These are phyloP conservation scores for Siphlonurus alternatus DNA, from an alignment of 2,888 invertebrate genomes.

Conservation along the genomic window DNA sequence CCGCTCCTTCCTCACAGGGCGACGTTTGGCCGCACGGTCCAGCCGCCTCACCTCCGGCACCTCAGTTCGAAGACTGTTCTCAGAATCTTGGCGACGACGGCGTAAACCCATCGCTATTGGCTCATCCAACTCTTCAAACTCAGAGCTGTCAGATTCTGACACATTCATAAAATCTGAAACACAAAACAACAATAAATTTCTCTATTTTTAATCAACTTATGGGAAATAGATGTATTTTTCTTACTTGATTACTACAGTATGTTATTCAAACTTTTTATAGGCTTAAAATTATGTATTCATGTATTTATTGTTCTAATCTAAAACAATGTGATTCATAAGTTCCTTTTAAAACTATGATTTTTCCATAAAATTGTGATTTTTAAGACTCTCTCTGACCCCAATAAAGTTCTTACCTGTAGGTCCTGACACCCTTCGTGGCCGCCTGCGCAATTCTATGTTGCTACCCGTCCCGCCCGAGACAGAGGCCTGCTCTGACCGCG, in stretches of 20 bases:
- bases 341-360: no score
- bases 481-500: conserved; percentile 15
- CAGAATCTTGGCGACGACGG: background rate
- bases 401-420: conserved; percentile 15
- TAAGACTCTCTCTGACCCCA: no score
- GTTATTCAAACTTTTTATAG: no score
- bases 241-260: background rate
- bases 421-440: conserved; percentile 15
- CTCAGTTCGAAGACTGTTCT: background rate
- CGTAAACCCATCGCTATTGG: conserved; percentile 11
- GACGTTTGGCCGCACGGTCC: background rate
- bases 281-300: no score
- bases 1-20: conserved; percentile 11
- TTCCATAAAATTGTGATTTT: no score
- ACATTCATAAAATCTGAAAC: background rate
- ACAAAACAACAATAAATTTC: conserved; percentile 3
- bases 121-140: conserved; percentile 13
- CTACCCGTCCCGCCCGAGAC: conserved; percentile 3
- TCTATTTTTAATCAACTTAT: conserved; percentile 1
- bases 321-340: no score
- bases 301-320: no score
- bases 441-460: conserved; percentile 12
- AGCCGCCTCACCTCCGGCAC: background rate
- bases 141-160: conserved; percentile 2
- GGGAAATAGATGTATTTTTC: conserved; percentile 3